phyloP scores from a whole-genome alignment of 2,113 vertebrate genomes.

The Callocephalon fimbriatum region DNA sequence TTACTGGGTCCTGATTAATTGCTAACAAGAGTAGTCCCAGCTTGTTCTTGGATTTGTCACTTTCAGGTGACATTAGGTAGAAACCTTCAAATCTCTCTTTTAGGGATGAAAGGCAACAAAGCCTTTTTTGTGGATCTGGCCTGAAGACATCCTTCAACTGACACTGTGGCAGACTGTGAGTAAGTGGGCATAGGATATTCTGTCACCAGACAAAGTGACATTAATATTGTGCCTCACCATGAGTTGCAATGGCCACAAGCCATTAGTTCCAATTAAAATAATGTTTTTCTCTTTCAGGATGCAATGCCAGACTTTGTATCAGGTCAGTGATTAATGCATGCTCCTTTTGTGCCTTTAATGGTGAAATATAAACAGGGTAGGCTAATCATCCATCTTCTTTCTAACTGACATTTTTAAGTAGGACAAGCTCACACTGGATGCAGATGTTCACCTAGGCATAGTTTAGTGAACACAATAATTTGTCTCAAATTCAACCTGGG shows the following conservation, averaged over 20 bases:
- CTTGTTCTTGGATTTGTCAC: conserved; percentile 15
- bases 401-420: conserved; percentile 3
- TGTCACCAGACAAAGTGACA: conserved; percentile 49
- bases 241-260: conserved; percentile 60
- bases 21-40: neutral
- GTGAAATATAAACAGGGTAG: conserved; percentile 54
- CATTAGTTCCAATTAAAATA: conserved; percentile 74
- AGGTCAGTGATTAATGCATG: conserved; percentile 49
- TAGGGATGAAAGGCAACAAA: conserved; percentile 12
- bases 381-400: conserved; percentile 46
- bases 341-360: conserved; percentile 54
- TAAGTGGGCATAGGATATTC: conserved; percentile 35
- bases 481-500: neutral
- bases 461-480: neutral
- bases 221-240: conserved; percentile 58
- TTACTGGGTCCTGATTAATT: conserved; percentile 27
- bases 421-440: neutral
- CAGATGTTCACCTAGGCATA: neutral
- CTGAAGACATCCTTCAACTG: conserved; percentile 13
- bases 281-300: conserved; percentile 64
- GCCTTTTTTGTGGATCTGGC: neutral
- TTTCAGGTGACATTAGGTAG: conserved; percentile 30
- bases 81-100: neutral
- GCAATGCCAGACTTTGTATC: conserved; percentile 23
- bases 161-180: neutral